Evolutionary conservation across 2,113 vertebrate species (phyloP).

Genomic region (Hucho hucho): DNA sequence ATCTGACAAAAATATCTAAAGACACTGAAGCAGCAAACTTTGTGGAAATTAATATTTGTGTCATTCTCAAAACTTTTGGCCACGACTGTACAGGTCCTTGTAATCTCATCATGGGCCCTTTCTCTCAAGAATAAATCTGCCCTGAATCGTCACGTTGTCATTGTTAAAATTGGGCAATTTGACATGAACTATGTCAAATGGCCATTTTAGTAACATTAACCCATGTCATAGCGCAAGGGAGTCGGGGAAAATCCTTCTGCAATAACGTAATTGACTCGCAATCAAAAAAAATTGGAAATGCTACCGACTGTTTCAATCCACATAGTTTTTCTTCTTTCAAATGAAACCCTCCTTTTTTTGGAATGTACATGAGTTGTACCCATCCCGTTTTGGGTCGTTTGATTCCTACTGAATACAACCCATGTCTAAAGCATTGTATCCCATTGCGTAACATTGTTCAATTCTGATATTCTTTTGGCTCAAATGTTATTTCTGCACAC

Average conservation of each 20-base stretch:
- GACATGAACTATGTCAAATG: not conserved
- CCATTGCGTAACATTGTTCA: not conserved
- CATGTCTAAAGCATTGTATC: not conserved
- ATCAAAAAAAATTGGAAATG: not conserved
- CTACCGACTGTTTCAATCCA: not conserved
- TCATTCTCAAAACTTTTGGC: too few relatives aligned
- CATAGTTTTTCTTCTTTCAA: not conserved
- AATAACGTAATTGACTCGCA: not conserved
- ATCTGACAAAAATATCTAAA: too few relatives aligned
- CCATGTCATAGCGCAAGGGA: not conserved
- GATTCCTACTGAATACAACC: not conserved
- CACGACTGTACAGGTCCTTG: too few relatives aligned
- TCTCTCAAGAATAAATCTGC: not conserved
- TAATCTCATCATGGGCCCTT: not conserved
- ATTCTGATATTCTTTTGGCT: not conserved
- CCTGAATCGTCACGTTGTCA: not conserved
- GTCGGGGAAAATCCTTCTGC: not conserved
- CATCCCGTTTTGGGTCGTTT: not conserved
- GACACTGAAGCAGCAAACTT: too few relatives aligned
- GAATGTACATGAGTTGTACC: not conserved
- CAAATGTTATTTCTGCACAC: not conserved
- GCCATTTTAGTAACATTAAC: not conserved
- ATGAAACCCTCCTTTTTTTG: not conserved
- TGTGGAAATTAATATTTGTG: too few relatives aligned
- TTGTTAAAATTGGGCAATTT: not conserved